Evolutionary conservation across 2,888 invertebrate species (phyloP).

Genomic region (Caenorhabditis sp.): DNA sequence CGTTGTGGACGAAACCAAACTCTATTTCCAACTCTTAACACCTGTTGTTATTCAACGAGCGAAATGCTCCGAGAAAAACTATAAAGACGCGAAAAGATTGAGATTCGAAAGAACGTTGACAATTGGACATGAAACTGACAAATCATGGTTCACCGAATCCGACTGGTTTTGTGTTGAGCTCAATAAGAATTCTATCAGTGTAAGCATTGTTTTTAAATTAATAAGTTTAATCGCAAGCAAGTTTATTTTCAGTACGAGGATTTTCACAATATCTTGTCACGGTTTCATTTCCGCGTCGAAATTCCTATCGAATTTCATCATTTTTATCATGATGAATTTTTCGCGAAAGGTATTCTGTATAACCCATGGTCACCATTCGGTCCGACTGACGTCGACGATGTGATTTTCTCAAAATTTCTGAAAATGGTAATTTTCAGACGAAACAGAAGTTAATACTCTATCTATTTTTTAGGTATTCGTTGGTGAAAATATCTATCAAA

Average conservation of each 20-base stretch:
- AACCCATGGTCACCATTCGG: neutral
- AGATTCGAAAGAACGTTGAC: neutral
- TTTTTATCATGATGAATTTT: neutral
- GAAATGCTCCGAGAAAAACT: neutral
- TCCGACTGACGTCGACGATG: neutral
- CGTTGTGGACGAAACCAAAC: neutral
- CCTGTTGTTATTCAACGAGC: neutral
- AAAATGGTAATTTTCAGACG: neutral
- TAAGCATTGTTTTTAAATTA: no score
- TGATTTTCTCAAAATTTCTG: neutral
- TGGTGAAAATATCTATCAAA: neutral
- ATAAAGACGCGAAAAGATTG: neutral
- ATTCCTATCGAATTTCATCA: neutral
- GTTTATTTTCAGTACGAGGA: neutral
- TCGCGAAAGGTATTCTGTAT: neutral
- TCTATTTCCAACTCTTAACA: neutral
- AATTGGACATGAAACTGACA: neutral
- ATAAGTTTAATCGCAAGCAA: no score
- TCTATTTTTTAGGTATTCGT: neutral
- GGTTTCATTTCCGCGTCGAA: neutral
- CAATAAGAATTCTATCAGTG: neutral
- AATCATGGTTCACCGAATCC: neutral
- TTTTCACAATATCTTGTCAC: neutral
- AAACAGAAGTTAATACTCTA: no score
- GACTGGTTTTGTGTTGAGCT: neutral